Percentiles rank a stretch among this genome's conserved stretches.
These are phyloP conservation scores for Orchestia grillus DNA, from an alignment of 1,140 invertebrate genomes.

Conservation along the genomic window DNA sequence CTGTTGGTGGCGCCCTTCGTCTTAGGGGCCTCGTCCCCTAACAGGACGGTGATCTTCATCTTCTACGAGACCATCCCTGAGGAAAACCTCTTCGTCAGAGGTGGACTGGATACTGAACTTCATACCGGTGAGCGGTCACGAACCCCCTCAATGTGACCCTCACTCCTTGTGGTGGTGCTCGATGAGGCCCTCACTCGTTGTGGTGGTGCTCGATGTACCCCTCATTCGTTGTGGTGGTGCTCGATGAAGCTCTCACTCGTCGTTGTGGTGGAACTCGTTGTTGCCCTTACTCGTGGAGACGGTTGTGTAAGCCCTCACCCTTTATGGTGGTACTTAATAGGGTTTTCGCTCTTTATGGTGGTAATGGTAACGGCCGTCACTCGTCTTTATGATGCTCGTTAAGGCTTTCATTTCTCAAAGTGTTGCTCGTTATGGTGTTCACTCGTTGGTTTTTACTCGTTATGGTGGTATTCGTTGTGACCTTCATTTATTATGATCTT, in stretches of 20 bases:
- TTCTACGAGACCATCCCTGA: constrained; percentile 70
- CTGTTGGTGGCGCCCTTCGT: neutral
- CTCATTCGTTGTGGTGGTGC: neutral
- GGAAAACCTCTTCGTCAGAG: constrained; percentile 73
- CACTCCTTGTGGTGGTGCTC: neutral
- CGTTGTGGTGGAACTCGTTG: too few relatives aligned
- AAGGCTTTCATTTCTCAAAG: too few relatives aligned
- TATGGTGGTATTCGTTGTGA: too few relatives aligned
- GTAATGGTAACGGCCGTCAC: too few relatives aligned
- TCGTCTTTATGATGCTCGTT: too few relatives aligned
- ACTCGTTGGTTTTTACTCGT: too few relatives aligned
- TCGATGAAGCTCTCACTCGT: neutral
- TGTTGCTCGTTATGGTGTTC: too few relatives aligned
- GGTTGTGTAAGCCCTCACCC: neutral
- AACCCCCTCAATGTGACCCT: neutral
- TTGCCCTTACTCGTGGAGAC: too few relatives aligned
- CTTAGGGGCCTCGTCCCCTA: neutral
- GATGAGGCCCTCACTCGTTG: neutral
- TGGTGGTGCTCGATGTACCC: neutral
- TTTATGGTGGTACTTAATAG: neutral
- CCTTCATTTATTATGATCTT: too few relatives aligned
- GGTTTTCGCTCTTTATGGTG: too few relatives aligned
- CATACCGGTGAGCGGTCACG: constrained; percentile 58
- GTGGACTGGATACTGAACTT: constrained; percentile 70
- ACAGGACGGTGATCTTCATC: constrained; percentile 71